Base-by-base conservation (phyloP, 2,888 invertebrate species). In the Allolobophora icterica region DNA sequence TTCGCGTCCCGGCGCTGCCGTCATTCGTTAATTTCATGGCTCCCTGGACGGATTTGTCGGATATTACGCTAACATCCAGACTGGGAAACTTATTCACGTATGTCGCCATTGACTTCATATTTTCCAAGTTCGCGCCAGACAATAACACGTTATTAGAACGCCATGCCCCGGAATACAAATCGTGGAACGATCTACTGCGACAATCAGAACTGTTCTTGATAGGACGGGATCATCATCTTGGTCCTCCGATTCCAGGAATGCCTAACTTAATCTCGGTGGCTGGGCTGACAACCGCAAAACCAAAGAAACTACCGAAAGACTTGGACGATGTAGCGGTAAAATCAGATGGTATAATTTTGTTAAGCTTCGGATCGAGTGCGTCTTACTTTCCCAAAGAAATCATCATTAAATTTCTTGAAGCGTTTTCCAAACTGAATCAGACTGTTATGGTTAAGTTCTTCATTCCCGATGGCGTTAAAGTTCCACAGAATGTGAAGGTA, bases 271-370 rank as follows among this genome's bases (percentile, higher is more conserved):
- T 91, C 35, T 34, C 38, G 33, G 90, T 91, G 30, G 91, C 89
- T 42, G 91, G 91, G n/a, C 84, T 90, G 33, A 91, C 90, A 5
- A 91, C 92, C 21, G 90, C 58, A n/a, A 89, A 92, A 15, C 90
- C 92, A 0, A 91, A 91, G 34, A 91, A 91, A 42, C 91, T 94
- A 6, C 91, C 92, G 35, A 90, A 83, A 11, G 91, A 92, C 17
- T 89, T 93, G 33, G 84, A 92, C 40, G 38, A 24, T 15, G 33
- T 91, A 38, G 38, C 87, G 19, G 35, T 35, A 40, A 33, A 38
- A 38, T 52, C 91, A 30, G 84, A 58, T 33, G 89, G n/a, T 33
- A 42, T 89, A 21, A 92, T 94, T 40, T 19, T 91, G 19, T 38
- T 91, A 15, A 90, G 90, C 17, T 91, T 91, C 42, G 91, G 91